phyloP scores from a whole-genome alignment of 1,140 invertebrate species.

The Zaprionus tsacasi region DNA sequence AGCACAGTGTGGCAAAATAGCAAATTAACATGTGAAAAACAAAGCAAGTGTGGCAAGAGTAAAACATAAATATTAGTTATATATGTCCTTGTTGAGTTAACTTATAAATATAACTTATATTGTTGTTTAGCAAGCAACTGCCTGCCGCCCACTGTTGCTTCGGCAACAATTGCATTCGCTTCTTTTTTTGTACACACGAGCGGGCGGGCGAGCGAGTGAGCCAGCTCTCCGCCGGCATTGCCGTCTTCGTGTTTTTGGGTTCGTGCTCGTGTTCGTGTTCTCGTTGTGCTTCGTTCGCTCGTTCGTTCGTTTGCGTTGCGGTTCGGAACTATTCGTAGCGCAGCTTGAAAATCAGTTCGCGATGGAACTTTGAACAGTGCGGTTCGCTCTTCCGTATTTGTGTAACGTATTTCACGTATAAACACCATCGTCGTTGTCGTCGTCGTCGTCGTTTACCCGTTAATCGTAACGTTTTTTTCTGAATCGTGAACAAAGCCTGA shows the following conservation, averaged over 20 bases:
- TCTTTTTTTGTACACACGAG: conserved; percentile 32
- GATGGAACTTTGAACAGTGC: conserved; percentile 82
- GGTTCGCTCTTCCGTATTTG: conserved; percentile 74
- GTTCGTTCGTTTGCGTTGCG: conserved; percentile 34
- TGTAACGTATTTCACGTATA: conserved; percentile 57
- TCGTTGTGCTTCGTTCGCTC: conserved; percentile 17
- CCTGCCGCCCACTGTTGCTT: conserved; percentile 1
- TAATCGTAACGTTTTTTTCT: conserved; percentile 34
- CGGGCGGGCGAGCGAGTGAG: neutral
- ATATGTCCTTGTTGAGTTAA: neutral
- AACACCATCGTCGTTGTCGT: neutral
- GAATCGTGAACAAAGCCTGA: conserved; percentile 13
- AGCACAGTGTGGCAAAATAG: conserved; percentile 23
- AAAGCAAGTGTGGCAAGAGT: neutral
- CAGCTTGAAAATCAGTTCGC: conserved; percentile 71
- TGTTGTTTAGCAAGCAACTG: neutral
- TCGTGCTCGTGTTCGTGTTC: neutral
- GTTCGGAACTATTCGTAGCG: conserved; percentile 32
- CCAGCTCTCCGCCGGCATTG: conserved; percentile 9
- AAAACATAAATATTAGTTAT: neutral
- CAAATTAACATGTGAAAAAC: neutral
- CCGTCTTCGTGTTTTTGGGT: neutral
- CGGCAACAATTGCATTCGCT: conserved; percentile 6
- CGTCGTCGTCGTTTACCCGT: conserved; percentile 23
- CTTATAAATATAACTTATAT: neutral